These are phyloP conservation scores for Drosophila watanabei DNA, from an alignment of 1,140 invertebrate species.

Conservation along the genomic window DNA sequence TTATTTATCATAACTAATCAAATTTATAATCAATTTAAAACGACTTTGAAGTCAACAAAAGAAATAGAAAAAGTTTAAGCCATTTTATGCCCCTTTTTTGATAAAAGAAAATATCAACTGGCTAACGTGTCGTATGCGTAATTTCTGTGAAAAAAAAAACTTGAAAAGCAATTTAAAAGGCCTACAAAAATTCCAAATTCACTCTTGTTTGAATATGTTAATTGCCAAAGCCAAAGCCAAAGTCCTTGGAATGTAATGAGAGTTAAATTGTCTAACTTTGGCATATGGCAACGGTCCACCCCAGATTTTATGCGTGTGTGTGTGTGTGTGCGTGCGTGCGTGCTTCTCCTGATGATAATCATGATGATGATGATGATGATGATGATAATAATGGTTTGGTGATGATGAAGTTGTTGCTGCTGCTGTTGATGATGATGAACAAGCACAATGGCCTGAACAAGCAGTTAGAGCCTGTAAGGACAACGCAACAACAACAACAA, in stretches of 20 bases:
- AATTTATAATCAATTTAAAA: not conserved
- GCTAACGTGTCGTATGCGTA: conserved; percentile 4
- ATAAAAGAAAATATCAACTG: not conserved
- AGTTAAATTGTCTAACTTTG: conserved; percentile 33
- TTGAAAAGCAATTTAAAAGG: conserved; percentile 2
- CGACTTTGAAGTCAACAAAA: not conserved
- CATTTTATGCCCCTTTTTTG: not conserved
- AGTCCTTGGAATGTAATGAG: conserved; percentile 25
- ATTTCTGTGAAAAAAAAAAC: conserved; percentile 1
- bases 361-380: conserved; percentile 9
- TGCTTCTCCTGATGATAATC: not conserved
- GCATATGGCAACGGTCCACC: conserved; percentile 24
- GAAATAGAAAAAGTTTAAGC: not conserved
- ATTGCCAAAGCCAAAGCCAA: conserved; percentile 10
- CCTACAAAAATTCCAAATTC: conserved; percentile 1
- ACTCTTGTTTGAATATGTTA: conserved; percentile 18
- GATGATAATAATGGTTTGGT: not conserved
- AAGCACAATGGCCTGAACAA: conserved; percentile 80
- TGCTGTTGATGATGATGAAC: conserved; percentile 77
- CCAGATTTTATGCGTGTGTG: conserved; percentile 7
- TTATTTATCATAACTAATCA: not conserved
- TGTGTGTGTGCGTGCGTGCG: conserved; percentile 20
- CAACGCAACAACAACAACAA: conserved; percentile 53
- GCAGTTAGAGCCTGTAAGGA: conserved; percentile 74
- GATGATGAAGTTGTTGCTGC: conserved; percentile 31